These are phyloP conservation scores for Xylota sylvarum DNA, from an alignment of 2,888 invertebrate species.

Conservation along the genomic window DNA sequence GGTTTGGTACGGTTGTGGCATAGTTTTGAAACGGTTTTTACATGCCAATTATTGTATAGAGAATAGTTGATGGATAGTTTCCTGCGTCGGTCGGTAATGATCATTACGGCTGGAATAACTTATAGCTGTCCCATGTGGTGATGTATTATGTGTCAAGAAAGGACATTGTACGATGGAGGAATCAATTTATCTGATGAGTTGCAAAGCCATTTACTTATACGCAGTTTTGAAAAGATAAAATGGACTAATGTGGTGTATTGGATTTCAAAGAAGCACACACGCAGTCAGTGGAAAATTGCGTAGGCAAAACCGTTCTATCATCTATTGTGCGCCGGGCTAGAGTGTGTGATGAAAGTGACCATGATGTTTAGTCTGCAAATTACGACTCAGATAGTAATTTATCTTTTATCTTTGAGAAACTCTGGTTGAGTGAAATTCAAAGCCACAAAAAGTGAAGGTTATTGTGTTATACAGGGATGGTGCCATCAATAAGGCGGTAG, in stretches of 20 bases:
- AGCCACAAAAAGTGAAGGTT: not conserved
- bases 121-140: slow-evolving; percentile 31
- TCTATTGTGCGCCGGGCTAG: not conserved
- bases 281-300: slow-evolving; percentile 10
- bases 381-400: not conserved
- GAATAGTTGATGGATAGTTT: slow-evolving; percentile 29
- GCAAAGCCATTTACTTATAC: slow-evolving; percentile 17
- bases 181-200: slow-evolving; percentile 48
- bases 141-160: slow-evolving; percentile 58
- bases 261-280: slow-evolving; percentile 4
- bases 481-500: not conserved
- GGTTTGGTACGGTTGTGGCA: slow-evolving; percentile 5
- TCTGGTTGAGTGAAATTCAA: not conserved
- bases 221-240: not conserved
- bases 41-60: slow-evolving; percentile 31
- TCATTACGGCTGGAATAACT: slow-evolving; percentile 31
- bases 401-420: not conserved
- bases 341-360: not conserved
- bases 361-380: slow-evolving; percentile 5
- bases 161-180: slow-evolving; percentile 13
- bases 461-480: not conserved
- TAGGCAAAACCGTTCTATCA: slow-evolving; percentile 11
- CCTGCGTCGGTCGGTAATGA: slow-evolving; percentile 31
- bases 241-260: slow-evolving; percentile 13
- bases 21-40: slow-evolving; percentile 22